phyloP scores from a whole-genome alignment of 2,797 vertebrate species.

The Rallus crepitans region DNA sequence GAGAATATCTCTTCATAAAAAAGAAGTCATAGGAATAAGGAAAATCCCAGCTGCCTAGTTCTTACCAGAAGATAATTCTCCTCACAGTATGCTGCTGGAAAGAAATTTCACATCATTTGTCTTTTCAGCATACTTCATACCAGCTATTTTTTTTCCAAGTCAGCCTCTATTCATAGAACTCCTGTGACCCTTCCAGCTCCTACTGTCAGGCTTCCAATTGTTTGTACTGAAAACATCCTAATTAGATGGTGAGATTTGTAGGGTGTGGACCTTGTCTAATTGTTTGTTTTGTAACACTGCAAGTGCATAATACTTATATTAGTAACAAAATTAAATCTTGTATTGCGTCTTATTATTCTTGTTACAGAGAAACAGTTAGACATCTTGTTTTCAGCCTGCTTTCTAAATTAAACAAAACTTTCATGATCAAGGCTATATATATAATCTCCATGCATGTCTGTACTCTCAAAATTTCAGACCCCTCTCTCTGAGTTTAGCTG shows the following conservation, averaged over 20 bases:
- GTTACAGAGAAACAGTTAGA: not conserved
- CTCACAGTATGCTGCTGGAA: not conserved
- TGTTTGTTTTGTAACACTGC: not conserved
- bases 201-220: not conserved
- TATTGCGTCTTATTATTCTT: not conserved
- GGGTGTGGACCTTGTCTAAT: not conserved
- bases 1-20: not conserved
- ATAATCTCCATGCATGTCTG: not conserved
- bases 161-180: not conserved
- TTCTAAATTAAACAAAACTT: not conserved
- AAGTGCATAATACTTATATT: not conserved
- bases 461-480: not conserved
- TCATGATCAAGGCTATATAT: not conserved
- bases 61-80: not conserved
- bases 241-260: conserved; percentile 8
- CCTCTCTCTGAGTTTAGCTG: not conserved
- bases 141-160: not conserved
- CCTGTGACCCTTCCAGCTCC: not conserved
- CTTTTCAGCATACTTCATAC: not conserved
- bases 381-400: not conserved
- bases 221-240: not conserved
- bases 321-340: not conserved
- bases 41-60: not conserved
- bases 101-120: not conserved
- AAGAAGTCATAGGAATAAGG: not conserved